Evolutionary conservation across 2,888 invertebrate genomes (phyloP).

Genomic region (Morpho helenor): DNA sequence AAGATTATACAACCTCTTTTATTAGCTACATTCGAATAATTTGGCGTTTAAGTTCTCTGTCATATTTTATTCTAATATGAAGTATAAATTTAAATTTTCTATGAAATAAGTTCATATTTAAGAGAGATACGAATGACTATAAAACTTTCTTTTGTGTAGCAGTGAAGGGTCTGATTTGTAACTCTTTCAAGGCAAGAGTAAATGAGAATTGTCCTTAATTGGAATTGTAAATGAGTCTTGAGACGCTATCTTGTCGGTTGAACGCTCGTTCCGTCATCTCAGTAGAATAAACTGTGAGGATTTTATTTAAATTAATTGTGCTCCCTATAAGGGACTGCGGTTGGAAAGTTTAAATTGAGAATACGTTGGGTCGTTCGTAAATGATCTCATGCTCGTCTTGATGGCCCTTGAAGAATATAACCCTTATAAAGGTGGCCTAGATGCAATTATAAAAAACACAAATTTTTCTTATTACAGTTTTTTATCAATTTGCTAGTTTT

Average conservation of each 20-base stretch:
- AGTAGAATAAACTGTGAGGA: conserved; percentile 73
- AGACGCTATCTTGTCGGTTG: conserved; percentile 70
- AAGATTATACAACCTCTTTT: too few relatives aligned
- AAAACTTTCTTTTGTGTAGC: background rate
- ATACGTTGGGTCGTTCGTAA: conserved; percentile 5
- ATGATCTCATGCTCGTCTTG: conserved; percentile 6
- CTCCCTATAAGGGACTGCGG: conserved; percentile 43
- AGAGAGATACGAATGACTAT: too few relatives aligned
- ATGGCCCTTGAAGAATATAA: too few relatives aligned
- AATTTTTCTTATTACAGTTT: too few relatives aligned
- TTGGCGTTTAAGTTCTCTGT: too few relatives aligned
- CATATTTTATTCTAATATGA: too few relatives aligned
- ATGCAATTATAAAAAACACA: background rate
- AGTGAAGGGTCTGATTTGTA: conserved; percentile 46
- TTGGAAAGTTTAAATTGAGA: conserved; percentile 31
- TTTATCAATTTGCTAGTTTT: too few relatives aligned
- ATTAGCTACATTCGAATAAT: too few relatives aligned
- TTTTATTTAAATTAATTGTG: conserved; percentile 74
- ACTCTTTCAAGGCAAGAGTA: conserved; percentile 67
- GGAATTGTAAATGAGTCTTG: conserved; percentile 76
- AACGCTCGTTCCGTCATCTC: conserved; percentile 63
- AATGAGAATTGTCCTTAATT: conserved; percentile 75
- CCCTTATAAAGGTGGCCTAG: too few relatives aligned
- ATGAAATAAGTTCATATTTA: too few relatives aligned
- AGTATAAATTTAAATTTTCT: too few relatives aligned